Evolutionary conservation across 2,113 vertebrate genomes (phyloP), one percentile per base, ranked within the genome.

Genomic region (Mellivora capensis): DNA sequence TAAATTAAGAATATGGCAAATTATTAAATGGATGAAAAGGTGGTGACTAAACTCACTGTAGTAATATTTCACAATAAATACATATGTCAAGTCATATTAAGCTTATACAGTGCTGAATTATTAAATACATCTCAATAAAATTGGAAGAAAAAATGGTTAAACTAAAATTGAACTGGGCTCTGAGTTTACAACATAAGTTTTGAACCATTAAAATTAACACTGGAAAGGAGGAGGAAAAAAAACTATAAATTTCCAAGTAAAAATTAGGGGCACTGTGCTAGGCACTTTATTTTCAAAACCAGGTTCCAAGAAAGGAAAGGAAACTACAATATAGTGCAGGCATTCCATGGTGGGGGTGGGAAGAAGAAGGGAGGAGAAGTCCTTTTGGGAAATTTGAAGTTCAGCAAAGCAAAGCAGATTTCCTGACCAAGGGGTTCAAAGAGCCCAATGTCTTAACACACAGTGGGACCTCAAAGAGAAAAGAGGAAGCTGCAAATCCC

Each of bases 191-290:
- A 31, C 29, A 67, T 20, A 91, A 57, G 61, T 87, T 93, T 93
- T 47, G 88, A 91, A 57, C 27, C 72, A 95, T 62, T 74, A 87
- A 89, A 95, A 97, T 87, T 82, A 95, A 86, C 23, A 96, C 3
- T 42, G 17, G 79, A 87, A 87, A 77, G 42, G 34, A 88, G 5
- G 23, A 87, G 71, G 37, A 82, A 79, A 83, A 80, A 83, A 72
- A 92, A 77, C 12, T 27, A 44, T 21, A 11, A 29, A 27, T 92
- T 92, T 64, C 77, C 27, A 86, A 67, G 29, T 82, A 77, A 23
- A 29, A 87, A 77, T 87, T 44, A 72, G 31, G 47, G 77, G 21
- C 23, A 84, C 31, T 71, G 13, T 80, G 34, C 12, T 64, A 87
- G 21, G 9, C 29, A 83, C 18, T 76, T 64, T 39, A 76, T 67